These are phyloP conservation scores for Paracentrotus lividus DNA, from an alignment of 53 echinoderm and acorn worm species.

Conservation along the genomic window DNA sequence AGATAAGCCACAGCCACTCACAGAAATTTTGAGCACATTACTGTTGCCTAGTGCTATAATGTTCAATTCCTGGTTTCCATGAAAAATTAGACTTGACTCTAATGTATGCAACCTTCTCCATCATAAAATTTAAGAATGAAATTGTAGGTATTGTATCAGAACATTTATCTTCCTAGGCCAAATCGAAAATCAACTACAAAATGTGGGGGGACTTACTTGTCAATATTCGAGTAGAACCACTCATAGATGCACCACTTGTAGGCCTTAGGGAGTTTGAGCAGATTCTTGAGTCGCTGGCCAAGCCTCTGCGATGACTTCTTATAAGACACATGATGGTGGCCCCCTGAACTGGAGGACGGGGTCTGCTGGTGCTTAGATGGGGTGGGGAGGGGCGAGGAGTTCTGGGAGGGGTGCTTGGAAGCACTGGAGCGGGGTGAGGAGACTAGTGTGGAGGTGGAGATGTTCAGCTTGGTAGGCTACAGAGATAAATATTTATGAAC, in stretches of 20 bases:
- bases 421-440: slow-evolving; percentile 47
- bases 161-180: too few relatives aligned
- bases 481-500: background rate
- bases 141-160: too few relatives aligned
- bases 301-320: slow-evolving; percentile 91
- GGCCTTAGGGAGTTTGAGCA: slow-evolving; percentile 94
- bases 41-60: too few relatives aligned
- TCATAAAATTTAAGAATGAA: too few relatives aligned
- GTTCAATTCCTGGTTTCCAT: too few relatives aligned
- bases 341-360: slow-evolving; percentile 9
- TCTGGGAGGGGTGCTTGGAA: slow-evolving; percentile 35
- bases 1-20: too few relatives aligned
- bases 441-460: slow-evolving; percentile 50
- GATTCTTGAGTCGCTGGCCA: slow-evolving; percentile 91
- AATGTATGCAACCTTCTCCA: too few relatives aligned
- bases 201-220: slow-evolving; percentile 93
- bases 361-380: slow-evolving; percentile 62
- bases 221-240: slow-evolving; percentile 98
- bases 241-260: slow-evolving; percentile 99
- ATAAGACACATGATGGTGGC: slow-evolving; percentile 73
- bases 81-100: too few relatives aligned
- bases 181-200: too few relatives aligned
- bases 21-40: too few relatives aligned
- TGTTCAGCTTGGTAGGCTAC: slow-evolving; percentile 50
- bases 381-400: background rate